Evolutionary conservation across 1,140 invertebrate genomes (phyloP).

Genomic region (Drosophila pseudoobscura): DNA sequence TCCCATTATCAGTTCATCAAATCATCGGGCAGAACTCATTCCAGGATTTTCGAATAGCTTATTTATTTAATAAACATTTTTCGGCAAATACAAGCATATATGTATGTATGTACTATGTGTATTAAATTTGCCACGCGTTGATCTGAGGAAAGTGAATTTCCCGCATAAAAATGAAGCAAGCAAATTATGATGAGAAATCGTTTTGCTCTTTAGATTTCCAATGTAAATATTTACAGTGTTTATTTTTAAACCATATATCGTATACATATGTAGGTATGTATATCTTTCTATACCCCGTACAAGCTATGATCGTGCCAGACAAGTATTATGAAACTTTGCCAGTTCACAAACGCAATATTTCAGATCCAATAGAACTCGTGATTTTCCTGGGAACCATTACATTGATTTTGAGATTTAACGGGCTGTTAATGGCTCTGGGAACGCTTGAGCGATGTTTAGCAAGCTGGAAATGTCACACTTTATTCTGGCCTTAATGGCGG

Average conservation of each 20-base stretch:
- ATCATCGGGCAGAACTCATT: neutral
- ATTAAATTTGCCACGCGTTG: conserved; percentile 10
- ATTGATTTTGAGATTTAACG: conserved; percentile 13
- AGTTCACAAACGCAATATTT: conserved; percentile 1
- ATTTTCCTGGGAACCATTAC: conserved; percentile 29
- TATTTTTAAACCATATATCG: conserved; percentile 71
- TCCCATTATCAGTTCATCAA: conserved; percentile 49
- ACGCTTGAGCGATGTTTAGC: conserved; percentile 35
- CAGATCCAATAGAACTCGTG: conserved; percentile 12
- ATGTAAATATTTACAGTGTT: conserved; percentile 78
- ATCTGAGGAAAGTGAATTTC: neutral
- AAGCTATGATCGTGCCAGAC: conserved; percentile 60
- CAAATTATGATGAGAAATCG: conserved; percentile 46
- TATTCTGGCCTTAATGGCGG: conserved; percentile 29
- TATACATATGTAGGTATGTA: conserved; percentile 32
- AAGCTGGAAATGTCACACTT: conserved; percentile 46
- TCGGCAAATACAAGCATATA: neutral
- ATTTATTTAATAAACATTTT: conserved; percentile 27
- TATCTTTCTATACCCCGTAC: conserved; percentile 14
- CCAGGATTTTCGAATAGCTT: conserved; percentile 8
- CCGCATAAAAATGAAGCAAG: neutral
- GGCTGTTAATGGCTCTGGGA: conserved; percentile 55
- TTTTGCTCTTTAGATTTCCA: conserved; percentile 43
- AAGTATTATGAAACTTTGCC: conserved; percentile 70
- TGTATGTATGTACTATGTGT: neutral